A percentile compares a stretch with the other conserved stretches of the same genome.
Evolutionary conservation across 2,797 vertebrate genomes (phyloP).

Genomic region (Sebastes flavidus): DNA sequence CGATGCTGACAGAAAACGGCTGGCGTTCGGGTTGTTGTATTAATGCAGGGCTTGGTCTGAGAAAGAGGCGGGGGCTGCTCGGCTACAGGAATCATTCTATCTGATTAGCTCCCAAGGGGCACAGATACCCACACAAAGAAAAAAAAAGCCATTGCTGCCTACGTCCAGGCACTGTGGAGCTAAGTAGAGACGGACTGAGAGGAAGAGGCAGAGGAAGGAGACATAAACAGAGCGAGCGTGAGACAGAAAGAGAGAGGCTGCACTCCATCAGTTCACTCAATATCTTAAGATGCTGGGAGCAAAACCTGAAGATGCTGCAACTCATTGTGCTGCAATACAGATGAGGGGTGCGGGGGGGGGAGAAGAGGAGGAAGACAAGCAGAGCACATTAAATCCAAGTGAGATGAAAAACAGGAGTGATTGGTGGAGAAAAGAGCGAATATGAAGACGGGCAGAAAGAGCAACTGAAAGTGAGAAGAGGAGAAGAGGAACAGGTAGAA

Average conservation of each 20-base stretch:
- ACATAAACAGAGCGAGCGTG: slow-evolving; percentile 6
- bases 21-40: slow-evolving; percentile 51
- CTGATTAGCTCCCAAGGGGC: slow-evolving; percentile 79
- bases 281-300: slow-evolving; percentile 62
- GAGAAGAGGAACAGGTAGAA: slow-evolving; percentile 68
- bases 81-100: slow-evolving; percentile 78
- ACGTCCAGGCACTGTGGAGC: slow-evolving; percentile 50
- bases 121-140: slow-evolving; percentile 73
- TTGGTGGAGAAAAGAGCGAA: slow-evolving; percentile 36
- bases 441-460: slow-evolving; percentile 50
- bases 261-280: slow-evolving; percentile 50
- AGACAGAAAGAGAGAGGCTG: slow-evolving; percentile 35
- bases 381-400: slow-evolving; percentile 13
- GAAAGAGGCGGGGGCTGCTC: slow-evolving; percentile 52
- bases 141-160: slow-evolving; percentile 51
- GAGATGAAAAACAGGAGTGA: slow-evolving; percentile 23
- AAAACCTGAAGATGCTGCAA: slow-evolving; percentile 62
- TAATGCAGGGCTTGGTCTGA: slow-evolving; percentile 62
- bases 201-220: slow-evolving; percentile 14
- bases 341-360: not conserved
- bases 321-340: slow-evolving; percentile 59
- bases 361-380: not conserved
- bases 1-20: slow-evolving; percentile 15
- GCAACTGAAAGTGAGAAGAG: slow-evolving; percentile 53
- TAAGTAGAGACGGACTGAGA: slow-evolving; percentile 40